A percentile compares a stretch with the other conserved stretches of the same genome.
These are phyloP conservation scores for Acromyrmex charruanus DNA, from an alignment of 1,140 invertebrate species.

Conservation along the genomic window DNA sequence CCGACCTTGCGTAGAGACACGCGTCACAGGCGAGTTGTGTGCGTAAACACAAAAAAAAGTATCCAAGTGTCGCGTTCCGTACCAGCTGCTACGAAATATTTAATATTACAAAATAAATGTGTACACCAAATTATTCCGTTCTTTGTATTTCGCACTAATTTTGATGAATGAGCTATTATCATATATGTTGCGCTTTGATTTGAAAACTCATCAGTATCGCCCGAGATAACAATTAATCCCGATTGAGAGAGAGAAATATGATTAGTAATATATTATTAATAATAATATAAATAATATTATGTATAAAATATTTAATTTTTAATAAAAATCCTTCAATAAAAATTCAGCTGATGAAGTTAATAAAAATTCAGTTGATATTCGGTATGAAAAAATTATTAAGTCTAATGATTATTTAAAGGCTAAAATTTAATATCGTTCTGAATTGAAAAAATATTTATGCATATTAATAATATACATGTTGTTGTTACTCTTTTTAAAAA, in stretches of 20 bases:
- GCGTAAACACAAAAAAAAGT: not conserved
- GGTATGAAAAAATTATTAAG: not conserved
- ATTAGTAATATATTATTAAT: not conserved
- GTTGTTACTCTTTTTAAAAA: conserved; percentile 18
- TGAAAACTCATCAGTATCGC: not conserved
- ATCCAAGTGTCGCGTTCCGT: not conserved
- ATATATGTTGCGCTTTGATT: not conserved
- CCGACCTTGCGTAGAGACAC: not conserved
- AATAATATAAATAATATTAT: not conserved
- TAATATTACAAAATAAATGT: not conserved
- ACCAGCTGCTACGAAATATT: not conserved
- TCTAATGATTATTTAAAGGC: not conserved
- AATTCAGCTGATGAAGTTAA: not conserved
- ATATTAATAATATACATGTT: conserved; percentile 8
- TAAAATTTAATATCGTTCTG: not conserved
- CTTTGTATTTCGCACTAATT: not conserved
- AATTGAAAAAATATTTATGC: not conserved
- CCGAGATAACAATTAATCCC: not conserved
- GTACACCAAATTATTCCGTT: conserved; percentile 1
- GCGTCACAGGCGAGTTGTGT: not conserved
- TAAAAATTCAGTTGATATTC: not conserved
- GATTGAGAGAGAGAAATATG: not conserved
- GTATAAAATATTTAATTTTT: conserved; percentile 7
- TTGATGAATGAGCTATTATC: not conserved
- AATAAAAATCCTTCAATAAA: not conserved